phyloP scores from a whole-genome alignment of 1,140 invertebrate species.

The Luehdorfia chinensis region DNA sequence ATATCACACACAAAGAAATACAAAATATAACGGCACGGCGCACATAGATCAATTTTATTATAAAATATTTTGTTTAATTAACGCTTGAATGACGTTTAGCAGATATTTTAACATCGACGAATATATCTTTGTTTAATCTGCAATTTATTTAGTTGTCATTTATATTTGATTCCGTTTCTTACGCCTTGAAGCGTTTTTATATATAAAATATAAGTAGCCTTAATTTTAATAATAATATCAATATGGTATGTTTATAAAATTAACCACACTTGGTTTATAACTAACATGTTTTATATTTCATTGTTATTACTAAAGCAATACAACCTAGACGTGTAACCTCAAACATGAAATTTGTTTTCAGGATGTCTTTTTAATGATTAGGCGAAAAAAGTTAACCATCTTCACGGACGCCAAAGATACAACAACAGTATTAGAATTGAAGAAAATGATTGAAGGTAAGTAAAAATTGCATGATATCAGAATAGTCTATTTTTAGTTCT shows the following conservation, averaged over 20 bases:
- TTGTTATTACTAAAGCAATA: conserved; percentile 11
- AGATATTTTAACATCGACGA: no score
- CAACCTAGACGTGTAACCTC: conserved; percentile 55
- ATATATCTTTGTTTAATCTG: conserved; percentile 21
- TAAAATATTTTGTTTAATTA: no score
- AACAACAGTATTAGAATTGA: conserved; percentile 94
- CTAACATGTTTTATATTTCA: not conserved
- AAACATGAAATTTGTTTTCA: conserved; percentile 77
- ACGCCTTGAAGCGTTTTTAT: conserved; percentile 62
- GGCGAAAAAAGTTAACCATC: conserved; percentile 97
- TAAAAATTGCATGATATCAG: conserved; percentile 37
- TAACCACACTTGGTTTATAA: conserved; percentile 11
- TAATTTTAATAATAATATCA: conserved; percentile 57
- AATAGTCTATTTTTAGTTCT: conserved; percentile 70
- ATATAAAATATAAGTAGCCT: conserved; percentile 57
- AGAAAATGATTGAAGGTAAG: conserved; percentile 97
- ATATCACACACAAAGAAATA: no score
- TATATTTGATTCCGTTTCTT: conserved; percentile 65
- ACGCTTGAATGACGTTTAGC: no score
- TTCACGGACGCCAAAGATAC: conserved; percentile 99
- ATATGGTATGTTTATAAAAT: conserved; percentile 53
- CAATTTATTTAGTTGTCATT: conserved; percentile 53
- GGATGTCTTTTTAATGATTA: conserved; percentile 99
- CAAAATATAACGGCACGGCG: no score
- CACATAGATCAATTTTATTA: no score